Evolutionary conservation across 1,140 invertebrate genomes (phyloP).

Genomic region (Lamellibrachia luymesi): DNA sequence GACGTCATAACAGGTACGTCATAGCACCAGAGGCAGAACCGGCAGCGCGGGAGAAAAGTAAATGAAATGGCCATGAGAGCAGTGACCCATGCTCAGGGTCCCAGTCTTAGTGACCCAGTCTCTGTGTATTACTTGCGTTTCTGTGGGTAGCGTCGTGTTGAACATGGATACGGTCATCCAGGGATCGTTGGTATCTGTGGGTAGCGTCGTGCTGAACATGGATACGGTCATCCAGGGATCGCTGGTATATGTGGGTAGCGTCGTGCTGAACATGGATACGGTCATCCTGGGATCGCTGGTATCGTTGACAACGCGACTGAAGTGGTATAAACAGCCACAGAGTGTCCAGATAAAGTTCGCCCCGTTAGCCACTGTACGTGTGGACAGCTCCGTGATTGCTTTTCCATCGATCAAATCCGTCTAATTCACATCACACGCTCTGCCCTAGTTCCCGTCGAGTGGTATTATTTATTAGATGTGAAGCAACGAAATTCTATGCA

Average conservation of each 20-base stretch:
- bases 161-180: too few species aligned
- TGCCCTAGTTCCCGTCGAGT: not conserved
- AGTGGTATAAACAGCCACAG: not conserved
- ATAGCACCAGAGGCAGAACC: too few species aligned
- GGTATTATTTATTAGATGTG: not conserved
- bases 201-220: too few species aligned
- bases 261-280: not conserved
- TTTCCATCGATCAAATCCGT: not conserved
- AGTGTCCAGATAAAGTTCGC: not conserved
- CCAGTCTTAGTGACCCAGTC: not conserved
- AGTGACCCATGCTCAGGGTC: not conserved
- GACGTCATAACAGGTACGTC: too few species aligned
- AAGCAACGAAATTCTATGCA: not conserved
- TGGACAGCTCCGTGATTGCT: not conserved
- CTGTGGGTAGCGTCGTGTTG: not conserved
- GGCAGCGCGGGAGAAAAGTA: not conserved
- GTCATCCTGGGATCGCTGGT: not conserved
- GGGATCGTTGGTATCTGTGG: too few species aligned
- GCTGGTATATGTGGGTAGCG: not conserved
- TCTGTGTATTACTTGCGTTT: not conserved
- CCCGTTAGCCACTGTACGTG: not conserved
- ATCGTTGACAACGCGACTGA: not conserved
- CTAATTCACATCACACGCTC: not conserved
- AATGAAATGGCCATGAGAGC: not conserved
- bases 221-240: too few species aligned